Evolutionary conservation across 2,888 invertebrate genomes (phyloP).

Genomic region (Drosophila neutralis): DNA sequence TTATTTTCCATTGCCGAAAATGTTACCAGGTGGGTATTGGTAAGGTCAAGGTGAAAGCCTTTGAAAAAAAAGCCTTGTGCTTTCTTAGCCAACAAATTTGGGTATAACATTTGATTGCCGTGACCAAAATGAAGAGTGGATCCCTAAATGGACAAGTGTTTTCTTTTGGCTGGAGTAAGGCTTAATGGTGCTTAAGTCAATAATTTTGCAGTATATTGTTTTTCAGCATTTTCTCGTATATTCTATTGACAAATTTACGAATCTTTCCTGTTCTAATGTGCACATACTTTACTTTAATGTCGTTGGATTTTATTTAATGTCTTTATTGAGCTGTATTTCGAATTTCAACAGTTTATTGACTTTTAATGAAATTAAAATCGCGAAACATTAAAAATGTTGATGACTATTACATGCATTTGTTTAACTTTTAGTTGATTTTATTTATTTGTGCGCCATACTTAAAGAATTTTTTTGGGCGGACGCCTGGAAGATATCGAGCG

Average conservation of each 20-base stretch:
- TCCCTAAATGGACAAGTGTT: background rate
- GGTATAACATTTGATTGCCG: background rate
- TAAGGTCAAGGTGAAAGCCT: background rate
- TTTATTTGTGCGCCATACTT: background rate
- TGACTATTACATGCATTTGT: background rate
- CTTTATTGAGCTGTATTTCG: background rate
- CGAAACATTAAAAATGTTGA: background rate
- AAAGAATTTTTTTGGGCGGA: background rate
- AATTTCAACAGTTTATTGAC: conserved; percentile 3
- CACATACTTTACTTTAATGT: background rate
- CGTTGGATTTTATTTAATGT: background rate
- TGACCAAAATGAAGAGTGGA: background rate
- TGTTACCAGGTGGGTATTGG: background rate
- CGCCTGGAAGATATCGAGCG: background rate
- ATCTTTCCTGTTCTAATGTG: conserved; percentile 1
- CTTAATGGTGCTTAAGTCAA: conserved; percentile 41
- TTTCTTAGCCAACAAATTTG: conserved; percentile 21
- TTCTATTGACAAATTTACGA: background rate
- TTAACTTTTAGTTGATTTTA: background rate
- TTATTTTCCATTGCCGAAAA: background rate
- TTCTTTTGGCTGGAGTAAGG: background rate
- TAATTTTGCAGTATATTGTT: conserved; percentile 31
- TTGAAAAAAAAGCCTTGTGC: conserved; percentile 10
- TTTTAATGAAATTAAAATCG: background rate
- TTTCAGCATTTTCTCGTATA: conserved; percentile 1